A percentile compares a stretch with the other conserved stretches of the same genome.
These are phyloP conservation scores for Lacanobia wlatinum DNA, from an alignment of 2,888 invertebrate genomes.

Conservation along the genomic window DNA sequence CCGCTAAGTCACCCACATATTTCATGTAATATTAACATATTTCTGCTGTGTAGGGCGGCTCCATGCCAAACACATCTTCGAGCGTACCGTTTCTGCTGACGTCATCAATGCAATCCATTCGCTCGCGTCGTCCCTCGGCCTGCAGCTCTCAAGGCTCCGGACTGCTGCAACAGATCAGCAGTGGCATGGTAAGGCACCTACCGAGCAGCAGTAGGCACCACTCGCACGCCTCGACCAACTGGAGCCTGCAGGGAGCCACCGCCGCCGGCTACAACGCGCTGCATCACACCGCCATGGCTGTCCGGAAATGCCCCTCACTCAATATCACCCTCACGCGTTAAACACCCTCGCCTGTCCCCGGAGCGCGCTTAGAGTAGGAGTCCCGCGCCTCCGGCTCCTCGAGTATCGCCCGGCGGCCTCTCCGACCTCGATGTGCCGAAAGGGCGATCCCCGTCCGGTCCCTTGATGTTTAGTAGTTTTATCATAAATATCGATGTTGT, in stretches of 20 bases:
- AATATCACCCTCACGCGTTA: conserved; percentile 93
- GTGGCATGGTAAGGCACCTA: conserved; percentile 98
- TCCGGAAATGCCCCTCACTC: conserved; percentile 94
- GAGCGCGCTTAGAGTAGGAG: conserved; percentile 36
- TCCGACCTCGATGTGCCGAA: conserved; percentile 21
- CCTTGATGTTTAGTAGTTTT: conserved; percentile 79
- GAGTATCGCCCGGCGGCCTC: conserved; percentile 22
- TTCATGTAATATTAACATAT: conserved; percentile 44
- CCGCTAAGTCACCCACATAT: conserved; percentile 30
- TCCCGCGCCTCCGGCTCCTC: conserved; percentile 28
- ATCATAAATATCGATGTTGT: conserved; percentile 78
- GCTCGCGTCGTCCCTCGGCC: conserved; percentile 93
- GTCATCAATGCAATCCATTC: conserved; percentile 90
- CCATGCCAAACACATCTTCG: conserved; percentile 97
- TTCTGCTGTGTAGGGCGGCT: conserved; percentile 93
- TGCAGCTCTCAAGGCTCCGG: conserved; percentile 94
- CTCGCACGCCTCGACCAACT: conserved; percentile 84
- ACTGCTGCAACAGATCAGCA: conserved; percentile 96
- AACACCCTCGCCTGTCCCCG: conserved; percentile 52
- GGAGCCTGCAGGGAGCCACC: conserved; percentile 89
- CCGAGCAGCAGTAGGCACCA: conserved; percentile 90
- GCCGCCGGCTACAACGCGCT: conserved; percentile 90
- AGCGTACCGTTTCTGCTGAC: conserved; percentile 96
- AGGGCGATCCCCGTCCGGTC: conserved; percentile 76
- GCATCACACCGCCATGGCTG: conserved; percentile 90